Base-by-base conservation (phyloP, 1,140 invertebrate genomes). In the honey bee (Apis mellifera) region DNA sequence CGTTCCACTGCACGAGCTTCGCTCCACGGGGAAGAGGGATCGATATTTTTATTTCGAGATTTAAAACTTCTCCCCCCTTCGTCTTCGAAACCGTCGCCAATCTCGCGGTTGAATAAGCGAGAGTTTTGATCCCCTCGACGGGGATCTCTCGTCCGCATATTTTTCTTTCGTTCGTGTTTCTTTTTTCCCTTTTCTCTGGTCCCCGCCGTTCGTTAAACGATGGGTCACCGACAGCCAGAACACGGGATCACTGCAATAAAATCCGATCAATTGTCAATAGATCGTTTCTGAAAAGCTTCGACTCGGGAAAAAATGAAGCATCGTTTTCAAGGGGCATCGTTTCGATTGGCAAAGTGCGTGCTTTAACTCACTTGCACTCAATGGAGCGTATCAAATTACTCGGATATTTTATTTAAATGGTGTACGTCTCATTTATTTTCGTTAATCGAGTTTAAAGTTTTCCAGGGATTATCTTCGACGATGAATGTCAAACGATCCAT, bases 31-130 rank as follows among this genome's bases (percentile, higher is more conserved):
- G 32, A 42, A 5, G 3, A 42, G 32, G 32, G 32, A 42, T 83
- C 64, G 74, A 83, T 85, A 32, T 66, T 55, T 60, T 70, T 57
- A 48, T 82, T 82, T 77, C 26, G 17, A 72, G 15, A 48, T 32
- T 12, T 12, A 42, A 15, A 42, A 65, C 26, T 26, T 50, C n/a
- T 32, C 32, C 32, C 5, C 32, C 32, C 2, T 32, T 32, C 32
- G 48, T 2, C n/a, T 5, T 11, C 21, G 32, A 71, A 70, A 7
- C 32, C 32, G 23, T 17, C 54, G 5, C 17, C 74, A 26, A 77
- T 77, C 50, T 65, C 9, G 2, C 15, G 11, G 71, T 17, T 3
- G 48, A 52, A 77, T 11, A 26, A 59, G 50, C 64, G 52, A 23
- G 32, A 42, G 32, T 59, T 48, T 71, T 48, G n/a, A n/a, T 23